A percentile compares a stretch with the other conserved stretches of the same genome.
Evolutionary conservation across 2,113 vertebrate species (phyloP).

Genomic region (Plestiodon gilberti): DNA sequence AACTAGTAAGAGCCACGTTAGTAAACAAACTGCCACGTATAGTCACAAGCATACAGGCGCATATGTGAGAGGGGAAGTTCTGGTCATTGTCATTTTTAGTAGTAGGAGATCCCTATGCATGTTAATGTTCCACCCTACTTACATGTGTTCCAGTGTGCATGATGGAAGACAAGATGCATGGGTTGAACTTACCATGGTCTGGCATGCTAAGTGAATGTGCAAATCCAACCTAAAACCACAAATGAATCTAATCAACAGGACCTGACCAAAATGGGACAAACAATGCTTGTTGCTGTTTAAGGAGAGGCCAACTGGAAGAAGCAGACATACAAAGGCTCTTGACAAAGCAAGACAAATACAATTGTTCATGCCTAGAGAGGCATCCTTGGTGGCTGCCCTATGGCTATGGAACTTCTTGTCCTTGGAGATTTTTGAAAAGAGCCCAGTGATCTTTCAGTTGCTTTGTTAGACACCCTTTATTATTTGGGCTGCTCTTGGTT

Average conservation of each 20-base stretch:
- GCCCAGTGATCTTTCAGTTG: too few relatives aligned
- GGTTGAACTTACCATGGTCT: too few relatives aligned
- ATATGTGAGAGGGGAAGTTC: neutral
- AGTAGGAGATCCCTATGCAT: neutral
- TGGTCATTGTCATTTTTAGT: neutral
- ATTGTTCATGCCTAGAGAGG: neutral
- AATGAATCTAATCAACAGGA: neutral
- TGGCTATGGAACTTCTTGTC: neutral
- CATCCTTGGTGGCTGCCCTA: neutral
- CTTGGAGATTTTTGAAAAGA: neutral
- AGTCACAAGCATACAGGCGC: neutral
- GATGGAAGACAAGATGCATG: neutral
- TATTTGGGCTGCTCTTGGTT: too few relatives aligned
- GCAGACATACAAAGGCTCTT: neutral
- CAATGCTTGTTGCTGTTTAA: neutral
- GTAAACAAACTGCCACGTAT: conserved; percentile 47
- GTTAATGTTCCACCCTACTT: neutral
- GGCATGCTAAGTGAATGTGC: neutral
- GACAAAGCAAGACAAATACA: neutral
- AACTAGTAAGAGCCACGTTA: conserved; percentile 59
- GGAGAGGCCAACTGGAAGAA: neutral
- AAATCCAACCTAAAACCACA: neutral
- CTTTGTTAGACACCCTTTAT: too few relatives aligned
- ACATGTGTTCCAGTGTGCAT: neutral
- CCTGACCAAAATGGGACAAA: neutral